Evolutionary conservation across 2,888 invertebrate species (phyloP).

Genomic region (Abrostola triplasia): DNA sequence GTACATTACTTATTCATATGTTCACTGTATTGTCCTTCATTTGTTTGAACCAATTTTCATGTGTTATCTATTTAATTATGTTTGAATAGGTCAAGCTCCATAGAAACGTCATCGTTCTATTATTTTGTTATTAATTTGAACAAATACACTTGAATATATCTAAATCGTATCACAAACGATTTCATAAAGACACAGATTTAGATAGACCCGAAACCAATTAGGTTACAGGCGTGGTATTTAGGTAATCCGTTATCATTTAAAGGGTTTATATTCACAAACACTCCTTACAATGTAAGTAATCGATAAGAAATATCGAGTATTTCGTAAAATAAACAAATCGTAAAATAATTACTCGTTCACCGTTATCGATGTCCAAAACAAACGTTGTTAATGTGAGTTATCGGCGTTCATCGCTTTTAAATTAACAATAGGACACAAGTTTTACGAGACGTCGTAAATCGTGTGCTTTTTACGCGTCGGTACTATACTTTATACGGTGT

Average conservation of each 20-base stretch:
- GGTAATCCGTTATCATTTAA: conserved; percentile 29
- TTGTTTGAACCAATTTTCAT: conserved; percentile 37
- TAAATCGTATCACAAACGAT: no score
- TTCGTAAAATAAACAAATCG: conserved; percentile 50
- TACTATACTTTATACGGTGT: conserved; percentile 59
- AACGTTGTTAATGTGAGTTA: conserved; percentile 71
- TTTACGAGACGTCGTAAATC: conserved; percentile 82
- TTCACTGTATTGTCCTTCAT: conserved; percentile 35
- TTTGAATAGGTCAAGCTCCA: conserved; percentile 28
- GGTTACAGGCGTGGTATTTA: conserved; percentile 19
- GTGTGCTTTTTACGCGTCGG: conserved; percentile 72
- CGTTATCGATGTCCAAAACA: conserved; percentile 62
- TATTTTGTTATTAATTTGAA: background rate
- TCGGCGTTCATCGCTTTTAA: conserved; percentile 74
- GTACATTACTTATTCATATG: conserved; percentile 47
- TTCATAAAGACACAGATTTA: no score
- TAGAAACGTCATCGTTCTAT: conserved; percentile 10
- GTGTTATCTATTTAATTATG: conserved; percentile 30
- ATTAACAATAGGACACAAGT: conserved; percentile 76
- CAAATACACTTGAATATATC: background rate
- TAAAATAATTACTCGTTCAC: conserved; percentile 56
- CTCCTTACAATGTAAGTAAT: conserved; percentile 35
- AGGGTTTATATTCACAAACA: conserved; percentile 23
- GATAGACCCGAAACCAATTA: background rate
- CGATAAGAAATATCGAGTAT: conserved; percentile 48